These are phyloP conservation scores for Microchirus variegatus DNA, from an alignment of 2,797 vertebrate genomes.

Conservation along the genomic window DNA sequence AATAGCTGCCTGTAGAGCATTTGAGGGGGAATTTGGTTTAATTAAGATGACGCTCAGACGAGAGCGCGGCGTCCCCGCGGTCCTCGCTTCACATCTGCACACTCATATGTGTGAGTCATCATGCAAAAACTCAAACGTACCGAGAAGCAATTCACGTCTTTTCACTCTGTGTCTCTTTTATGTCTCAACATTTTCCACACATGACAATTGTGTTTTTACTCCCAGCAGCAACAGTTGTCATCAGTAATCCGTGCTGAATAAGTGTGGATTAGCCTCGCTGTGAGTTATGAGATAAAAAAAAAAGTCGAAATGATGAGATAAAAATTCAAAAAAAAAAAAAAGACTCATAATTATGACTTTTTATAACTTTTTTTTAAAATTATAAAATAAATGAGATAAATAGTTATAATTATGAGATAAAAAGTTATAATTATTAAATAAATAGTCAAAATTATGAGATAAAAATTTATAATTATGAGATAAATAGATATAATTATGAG, in stretches of 20 bases:
- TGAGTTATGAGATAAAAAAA: too few species aligned
- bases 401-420: too few species aligned
- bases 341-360: too few species aligned
- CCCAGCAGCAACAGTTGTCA: conserved; percentile 50
- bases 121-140: conserved; percentile 48
- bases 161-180: conserved; percentile 28
- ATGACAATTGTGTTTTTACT: conserved; percentile 31
- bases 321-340: too few species aligned
- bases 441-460: too few species aligned
- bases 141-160: conserved; percentile 17
- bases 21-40: conserved; percentile 66
- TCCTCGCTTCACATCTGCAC: conserved; percentile 35
- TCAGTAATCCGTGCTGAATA: conserved; percentile 67
- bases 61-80: conserved; percentile 28
- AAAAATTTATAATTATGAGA: too few species aligned
- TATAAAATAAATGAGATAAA: too few species aligned
- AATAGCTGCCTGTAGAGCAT: conserved; percentile 64
- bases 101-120: conserved; percentile 41
- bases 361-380: too few species aligned
- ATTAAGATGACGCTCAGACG: conserved; percentile 66
- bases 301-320: too few species aligned
- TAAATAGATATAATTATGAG: too few species aligned
- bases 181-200: conserved; percentile 21
- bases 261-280: conserved; percentile 59
- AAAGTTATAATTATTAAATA: too few species aligned